Percentiles rank a stretch among this genome's conserved stretches.
Conservation (phyloP, 92 coral and sea anemone genomes). For the Siderastrea radians region DNA sequence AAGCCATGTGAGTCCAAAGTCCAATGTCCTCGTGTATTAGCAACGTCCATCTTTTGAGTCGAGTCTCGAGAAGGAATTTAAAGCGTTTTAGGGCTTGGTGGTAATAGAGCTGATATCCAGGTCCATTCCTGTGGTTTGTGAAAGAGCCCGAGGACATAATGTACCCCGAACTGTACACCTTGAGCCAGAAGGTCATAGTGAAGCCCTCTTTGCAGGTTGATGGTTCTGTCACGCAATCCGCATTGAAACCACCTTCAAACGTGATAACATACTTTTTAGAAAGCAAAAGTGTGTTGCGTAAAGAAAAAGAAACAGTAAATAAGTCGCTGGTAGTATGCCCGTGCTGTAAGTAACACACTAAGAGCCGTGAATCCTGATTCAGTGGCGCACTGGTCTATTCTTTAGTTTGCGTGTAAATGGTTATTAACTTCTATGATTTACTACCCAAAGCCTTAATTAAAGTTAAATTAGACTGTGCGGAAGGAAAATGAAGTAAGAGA, state of each 20-base stretch:
- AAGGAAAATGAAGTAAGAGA: too few relatives aligned
- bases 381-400: too few relatives aligned
- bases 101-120: slow-evolving; percentile 90
- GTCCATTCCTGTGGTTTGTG: slow-evolving; percentile 89
- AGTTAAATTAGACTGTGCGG: too few relatives aligned
- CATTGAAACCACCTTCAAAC: slow-evolving; percentile 85
- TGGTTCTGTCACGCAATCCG: slow-evolving; percentile 95
- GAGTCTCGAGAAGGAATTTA: slow-evolving; percentile 82
- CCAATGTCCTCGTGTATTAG: slow-evolving; percentile 69
- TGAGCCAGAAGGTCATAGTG: slow-evolving; percentile 95
- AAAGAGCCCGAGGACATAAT: slow-evolving; percentile 95
- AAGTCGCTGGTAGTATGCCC: too few relatives aligned
- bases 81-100: slow-evolving; percentile 69
- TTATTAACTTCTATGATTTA: too few relatives aligned
- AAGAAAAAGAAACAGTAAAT: not conserved
- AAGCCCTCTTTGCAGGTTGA: slow-evolving; percentile 85
- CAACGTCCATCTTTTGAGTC: slow-evolving; percentile 76
- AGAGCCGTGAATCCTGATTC: too few relatives aligned
- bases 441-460: too few relatives aligned
- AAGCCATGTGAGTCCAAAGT: slow-evolving; percentile 94
- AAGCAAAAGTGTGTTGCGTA: not conserved
- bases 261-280: not conserved
- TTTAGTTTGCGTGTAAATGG: too few relatives aligned
- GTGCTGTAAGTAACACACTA: too few relatives aligned
- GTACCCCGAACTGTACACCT: slow-evolving; percentile 79